Percentiles rank a stretch among this genome's conserved stretches.
phyloP scores from a whole-genome alignment of 2,113 vertebrate species.

The Hystrix cristata region DNA sequence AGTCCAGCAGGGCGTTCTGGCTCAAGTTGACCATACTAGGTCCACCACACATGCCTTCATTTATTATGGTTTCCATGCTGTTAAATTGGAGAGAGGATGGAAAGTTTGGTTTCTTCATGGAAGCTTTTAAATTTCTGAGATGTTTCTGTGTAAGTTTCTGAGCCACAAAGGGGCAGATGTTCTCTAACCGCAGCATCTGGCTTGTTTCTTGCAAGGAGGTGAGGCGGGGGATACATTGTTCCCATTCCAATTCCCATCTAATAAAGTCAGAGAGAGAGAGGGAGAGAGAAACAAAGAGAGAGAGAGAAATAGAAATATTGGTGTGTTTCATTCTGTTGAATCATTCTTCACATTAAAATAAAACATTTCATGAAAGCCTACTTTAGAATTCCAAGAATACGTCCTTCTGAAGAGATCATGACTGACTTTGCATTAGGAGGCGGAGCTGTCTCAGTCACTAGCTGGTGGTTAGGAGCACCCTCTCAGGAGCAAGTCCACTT shows the following conservation, averaged over 20 bases:
- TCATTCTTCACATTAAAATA: background rate
- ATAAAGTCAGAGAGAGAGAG: background rate
- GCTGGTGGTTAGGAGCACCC: background rate
- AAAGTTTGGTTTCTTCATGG: background rate
- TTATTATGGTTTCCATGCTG: background rate
- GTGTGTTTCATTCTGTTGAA: background rate
- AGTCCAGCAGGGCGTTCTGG: too few relatives aligned
- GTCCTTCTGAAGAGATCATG: background rate
- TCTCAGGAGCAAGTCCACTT: background rate
- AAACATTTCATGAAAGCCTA: background rate
- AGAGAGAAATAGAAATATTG: background rate
- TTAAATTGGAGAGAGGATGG: background rate
- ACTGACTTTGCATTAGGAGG: background rate
- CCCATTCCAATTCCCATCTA: background rate
- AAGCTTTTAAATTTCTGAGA: background rate
- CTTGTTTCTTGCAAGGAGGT: background rate
- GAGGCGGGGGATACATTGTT: background rate
- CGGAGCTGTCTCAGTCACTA: background rate
- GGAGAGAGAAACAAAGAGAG: too few relatives aligned
- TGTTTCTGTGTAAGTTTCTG: constrained; percentile 19
- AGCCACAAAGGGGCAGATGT: background rate
- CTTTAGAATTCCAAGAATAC: background rate
- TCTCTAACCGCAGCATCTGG: background rate
- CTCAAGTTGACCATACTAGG: too few relatives aligned
- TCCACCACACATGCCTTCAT: background rate